A percentile compares a stretch with the other conserved stretches of the same genome.
phyloP scores from a whole-genome alignment of 2,888 invertebrate genomes.

The Drosophila diplacantha region DNA sequence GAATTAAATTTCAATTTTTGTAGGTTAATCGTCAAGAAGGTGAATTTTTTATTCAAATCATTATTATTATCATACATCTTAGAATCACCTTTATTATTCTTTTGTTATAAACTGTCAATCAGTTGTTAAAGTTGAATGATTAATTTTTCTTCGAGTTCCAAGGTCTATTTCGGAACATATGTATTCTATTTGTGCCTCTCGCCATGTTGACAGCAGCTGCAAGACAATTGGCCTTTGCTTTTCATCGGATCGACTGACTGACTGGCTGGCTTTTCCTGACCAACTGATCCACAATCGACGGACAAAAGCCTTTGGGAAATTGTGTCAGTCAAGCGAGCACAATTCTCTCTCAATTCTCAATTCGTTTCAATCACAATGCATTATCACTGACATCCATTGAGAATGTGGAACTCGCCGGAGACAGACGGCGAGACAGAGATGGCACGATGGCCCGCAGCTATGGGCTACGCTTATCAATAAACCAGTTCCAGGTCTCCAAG shows the following conservation, averaged over 20 bases:
- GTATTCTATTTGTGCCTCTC: conserved; percentile 3
- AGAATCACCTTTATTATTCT: neutral
- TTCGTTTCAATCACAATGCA: conserved; percentile 59
- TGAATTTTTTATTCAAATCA: neutral
- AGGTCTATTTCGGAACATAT: conserved; percentile 1
- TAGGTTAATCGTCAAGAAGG: neutral
- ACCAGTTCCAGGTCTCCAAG: conserved; percentile 30
- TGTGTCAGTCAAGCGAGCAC: conserved; percentile 52
- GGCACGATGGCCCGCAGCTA: conserved; percentile 19
- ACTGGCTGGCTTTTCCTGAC: conserved; percentile 30
- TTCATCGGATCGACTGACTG: conserved; percentile 10
- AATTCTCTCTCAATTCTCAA: conserved; percentile 36
- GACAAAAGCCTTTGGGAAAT: conserved; percentile 60
- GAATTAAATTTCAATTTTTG: too few species aligned
- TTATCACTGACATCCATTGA: conserved; percentile 56
- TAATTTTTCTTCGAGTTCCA: neutral
- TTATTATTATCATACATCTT: neutral
- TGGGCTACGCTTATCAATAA: conserved; percentile 47
- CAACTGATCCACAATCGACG: conserved; percentile 39
- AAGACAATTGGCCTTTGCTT: conserved; percentile 33
- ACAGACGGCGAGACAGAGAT: conserved; percentile 11
- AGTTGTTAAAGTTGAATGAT: neutral
- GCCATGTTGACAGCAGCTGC: conserved; percentile 15
- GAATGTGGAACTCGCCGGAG: conserved; percentile 49
- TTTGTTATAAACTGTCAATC: neutral